Conservation (phyloP, 2,113 vertebrate genomes). For the Psilopsiagon aymara region DNA sequence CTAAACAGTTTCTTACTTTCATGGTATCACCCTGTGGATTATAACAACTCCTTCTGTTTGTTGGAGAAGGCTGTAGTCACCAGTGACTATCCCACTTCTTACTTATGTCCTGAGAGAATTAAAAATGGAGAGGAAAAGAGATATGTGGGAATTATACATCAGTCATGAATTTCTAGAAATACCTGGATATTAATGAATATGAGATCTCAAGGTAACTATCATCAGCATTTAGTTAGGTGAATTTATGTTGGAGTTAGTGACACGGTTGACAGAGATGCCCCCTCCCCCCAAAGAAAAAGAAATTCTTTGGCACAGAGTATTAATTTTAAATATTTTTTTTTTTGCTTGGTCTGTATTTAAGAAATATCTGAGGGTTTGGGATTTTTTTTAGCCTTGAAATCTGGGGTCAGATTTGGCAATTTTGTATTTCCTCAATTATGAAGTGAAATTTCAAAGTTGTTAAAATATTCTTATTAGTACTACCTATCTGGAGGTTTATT, state of each 20-base stretch:
- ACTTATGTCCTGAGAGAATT: background rate
- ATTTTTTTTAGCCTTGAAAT: background rate
- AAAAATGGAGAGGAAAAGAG: background rate
- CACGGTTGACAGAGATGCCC: background rate
- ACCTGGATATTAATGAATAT: background rate
- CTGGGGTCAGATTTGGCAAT: background rate
- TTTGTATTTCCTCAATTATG: background rate
- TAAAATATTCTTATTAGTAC: background rate
- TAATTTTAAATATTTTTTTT: background rate
- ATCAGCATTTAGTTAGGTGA: background rate
- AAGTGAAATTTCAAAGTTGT: background rate
- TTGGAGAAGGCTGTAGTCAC: background rate
- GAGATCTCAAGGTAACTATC: background rate
- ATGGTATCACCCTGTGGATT: background rate
- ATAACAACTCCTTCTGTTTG: background rate
- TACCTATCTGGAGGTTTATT: background rate
- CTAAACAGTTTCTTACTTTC: background rate
- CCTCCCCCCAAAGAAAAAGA: background rate
- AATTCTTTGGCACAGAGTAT: background rate
- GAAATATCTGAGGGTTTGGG: background rate
- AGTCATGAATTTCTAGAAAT: background rate
- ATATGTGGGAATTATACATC: background rate
- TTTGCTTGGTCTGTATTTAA: background rate
- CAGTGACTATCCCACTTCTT: background rate
- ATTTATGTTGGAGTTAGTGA: background rate